Percentiles rank a stretch among this genome's conserved stretches.
Conservation (phyloP, 2,797 vertebrate genomes). For the Sphenodon punctatus region DNA sequence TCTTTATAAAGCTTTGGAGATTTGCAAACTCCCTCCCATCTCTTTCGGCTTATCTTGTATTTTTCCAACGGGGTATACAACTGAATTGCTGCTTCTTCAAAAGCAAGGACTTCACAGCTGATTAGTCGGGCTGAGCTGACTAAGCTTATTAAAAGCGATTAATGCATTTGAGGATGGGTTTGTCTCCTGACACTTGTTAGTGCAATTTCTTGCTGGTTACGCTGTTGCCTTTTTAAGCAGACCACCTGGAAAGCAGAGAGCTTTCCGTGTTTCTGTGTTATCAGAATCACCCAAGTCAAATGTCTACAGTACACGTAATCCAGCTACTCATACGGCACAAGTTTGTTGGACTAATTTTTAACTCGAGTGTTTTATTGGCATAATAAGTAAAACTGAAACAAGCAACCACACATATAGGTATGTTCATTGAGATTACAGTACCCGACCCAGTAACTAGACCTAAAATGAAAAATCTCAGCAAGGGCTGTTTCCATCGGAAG, state of each 20-base stretch:
- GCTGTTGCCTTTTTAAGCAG: constrained; percentile 60
- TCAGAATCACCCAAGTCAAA: constrained; percentile 66
- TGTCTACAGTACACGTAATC: constrained; percentile 58
- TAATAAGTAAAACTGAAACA: too few relatives aligned
- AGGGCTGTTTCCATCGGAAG: too few relatives aligned
- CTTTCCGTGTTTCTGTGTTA: too few relatives aligned
- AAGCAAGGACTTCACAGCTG: constrained; percentile 59
- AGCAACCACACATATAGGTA: too few relatives aligned
- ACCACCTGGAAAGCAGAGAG: constrained; percentile 68
- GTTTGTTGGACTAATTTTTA: constrained; percentile 32
- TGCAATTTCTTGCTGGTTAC: constrained; percentile 54
- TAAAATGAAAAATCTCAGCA: too few relatives aligned
- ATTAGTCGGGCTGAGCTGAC: constrained; percentile 67
- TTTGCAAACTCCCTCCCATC: constrained; percentile 50
- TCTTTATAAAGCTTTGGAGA: constrained; percentile 65
- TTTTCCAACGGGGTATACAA: constrained; percentile 50
- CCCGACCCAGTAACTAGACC: too few relatives aligned
- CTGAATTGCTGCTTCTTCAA: constrained; percentile 54
- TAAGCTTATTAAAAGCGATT: constrained; percentile 72
- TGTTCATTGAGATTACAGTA: too few relatives aligned
- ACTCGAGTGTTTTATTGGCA: too few relatives aligned
- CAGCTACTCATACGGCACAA: constrained; percentile 61
- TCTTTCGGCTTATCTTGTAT: constrained; percentile 62
- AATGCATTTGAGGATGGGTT: constrained; percentile 62
- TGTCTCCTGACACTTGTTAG: background rate